These are phyloP conservation scores for Diceros bicornis DNA, from an alignment of 2,797 vertebrate species.

Conservation along the genomic window DNA sequence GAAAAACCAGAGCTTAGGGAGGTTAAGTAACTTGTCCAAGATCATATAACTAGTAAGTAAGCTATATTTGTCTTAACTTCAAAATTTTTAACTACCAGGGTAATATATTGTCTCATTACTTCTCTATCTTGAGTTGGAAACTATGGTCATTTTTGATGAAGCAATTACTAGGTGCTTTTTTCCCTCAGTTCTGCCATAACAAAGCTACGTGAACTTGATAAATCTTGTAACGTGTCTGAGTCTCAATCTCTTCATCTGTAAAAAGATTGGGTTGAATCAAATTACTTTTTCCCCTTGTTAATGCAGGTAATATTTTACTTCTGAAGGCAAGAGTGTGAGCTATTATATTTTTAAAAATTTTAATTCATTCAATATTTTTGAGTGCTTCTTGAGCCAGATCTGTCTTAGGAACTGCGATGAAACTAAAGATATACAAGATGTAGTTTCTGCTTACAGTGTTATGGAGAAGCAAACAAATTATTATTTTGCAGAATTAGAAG, in stretches of 20 bases:
- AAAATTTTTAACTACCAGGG: not conserved
- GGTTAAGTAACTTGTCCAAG: slow-evolving; percentile 52
- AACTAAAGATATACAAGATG: slow-evolving; percentile 40
- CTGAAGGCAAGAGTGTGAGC: slow-evolving; percentile 44
- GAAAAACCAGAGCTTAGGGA: slow-evolving; percentile 49
- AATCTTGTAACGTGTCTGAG: slow-evolving; percentile 31
- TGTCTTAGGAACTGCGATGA: slow-evolving; percentile 33
- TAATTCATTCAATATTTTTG: slow-evolving; percentile 58
- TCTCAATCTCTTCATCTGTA: slow-evolving; percentile 68
- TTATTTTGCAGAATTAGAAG: slow-evolving; percentile 36
- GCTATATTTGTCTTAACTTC: slow-evolving; percentile 30
- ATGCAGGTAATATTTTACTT: slow-evolving; percentile 65
- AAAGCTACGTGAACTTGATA: slow-evolving; percentile 60
- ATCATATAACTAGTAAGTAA: slow-evolving; percentile 55
- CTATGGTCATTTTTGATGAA: slow-evolving; percentile 57
- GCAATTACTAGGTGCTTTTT: not conserved
- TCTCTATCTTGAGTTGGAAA: slow-evolving; percentile 61
- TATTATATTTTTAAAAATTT: slow-evolving; percentile 32
- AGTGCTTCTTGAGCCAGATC: slow-evolving; percentile 46
- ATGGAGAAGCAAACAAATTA: slow-evolving; percentile 36
- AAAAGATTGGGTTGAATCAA: slow-evolving; percentile 62
- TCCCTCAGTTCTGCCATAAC: not conserved
- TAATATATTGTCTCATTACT: slow-evolving; percentile 31
- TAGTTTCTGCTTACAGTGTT: slow-evolving; percentile 41
- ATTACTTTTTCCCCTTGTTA: slow-evolving; percentile 59